phyloP scores from a whole-genome alignment of 2,113 vertebrate species.

The Cyanistes caeruleus region DNA sequence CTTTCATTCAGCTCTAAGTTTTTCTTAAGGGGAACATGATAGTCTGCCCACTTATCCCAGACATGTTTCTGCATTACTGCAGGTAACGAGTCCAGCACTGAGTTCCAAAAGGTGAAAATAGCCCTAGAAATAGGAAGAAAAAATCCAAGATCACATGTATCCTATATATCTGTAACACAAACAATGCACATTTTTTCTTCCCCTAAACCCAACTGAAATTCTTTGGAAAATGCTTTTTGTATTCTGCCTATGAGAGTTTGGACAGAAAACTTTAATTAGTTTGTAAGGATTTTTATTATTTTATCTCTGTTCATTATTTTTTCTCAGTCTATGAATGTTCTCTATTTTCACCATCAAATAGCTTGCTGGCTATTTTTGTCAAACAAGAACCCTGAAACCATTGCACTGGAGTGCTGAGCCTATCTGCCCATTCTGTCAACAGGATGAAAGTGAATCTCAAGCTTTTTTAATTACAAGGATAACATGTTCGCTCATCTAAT shows the following conservation, averaged over 20 bases:
- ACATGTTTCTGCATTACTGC: neutral
- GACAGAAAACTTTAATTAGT: constrained; percentile 74
- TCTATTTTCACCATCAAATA: constrained; percentile 77
- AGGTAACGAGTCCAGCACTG: neutral
- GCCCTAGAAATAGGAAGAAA: neutral
- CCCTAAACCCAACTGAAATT: neutral
- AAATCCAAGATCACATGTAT: neutral
- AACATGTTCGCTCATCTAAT: constrained; percentile 95
- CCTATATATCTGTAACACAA: neutral
- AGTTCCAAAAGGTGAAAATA: neutral
- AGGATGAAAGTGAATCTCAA: constrained; percentile 85
- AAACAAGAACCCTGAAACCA: constrained; percentile 80
- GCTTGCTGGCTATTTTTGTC: constrained; percentile 83
- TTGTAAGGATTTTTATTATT: constrained; percentile 69
- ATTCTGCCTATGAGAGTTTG: constrained; percentile 30
- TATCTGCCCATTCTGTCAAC: constrained; percentile 82
- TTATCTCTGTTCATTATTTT: constrained; percentile 76
- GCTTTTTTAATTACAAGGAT: constrained; percentile 98
- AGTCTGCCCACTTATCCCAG: neutral
- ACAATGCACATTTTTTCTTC: neutral
- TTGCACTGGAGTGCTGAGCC: constrained; percentile 69
- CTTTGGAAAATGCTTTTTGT: neutral
- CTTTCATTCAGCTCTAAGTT: neutral
- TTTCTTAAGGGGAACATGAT: neutral
- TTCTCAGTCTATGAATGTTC: constrained; percentile 64